phyloP scores from a whole-genome alignment of 2,888 invertebrate genomes.

The Scaptomyza tumidula region DNA sequence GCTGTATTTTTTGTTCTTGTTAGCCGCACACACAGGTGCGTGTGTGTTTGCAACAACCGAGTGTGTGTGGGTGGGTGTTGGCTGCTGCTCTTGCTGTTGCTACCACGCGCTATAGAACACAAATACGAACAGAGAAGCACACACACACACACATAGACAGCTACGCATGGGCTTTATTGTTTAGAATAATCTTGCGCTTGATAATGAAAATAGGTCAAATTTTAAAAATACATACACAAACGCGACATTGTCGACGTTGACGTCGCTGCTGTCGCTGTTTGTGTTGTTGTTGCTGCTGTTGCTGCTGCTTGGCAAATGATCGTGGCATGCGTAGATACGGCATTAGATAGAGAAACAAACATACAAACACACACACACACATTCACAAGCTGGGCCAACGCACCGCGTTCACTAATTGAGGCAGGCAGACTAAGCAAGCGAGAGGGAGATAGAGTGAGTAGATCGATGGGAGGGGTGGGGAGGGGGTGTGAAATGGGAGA shows the following conservation, averaged over 20 bases:
- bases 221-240: constrained; percentile 80
- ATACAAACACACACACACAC: neutral
- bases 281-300: neutral
- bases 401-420: constrained; percentile 54
- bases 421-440: constrained; percentile 14
- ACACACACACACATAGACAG: constrained; percentile 23
- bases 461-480: constrained; percentile 4
- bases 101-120: constrained; percentile 54
- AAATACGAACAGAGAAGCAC: constrained; percentile 1
- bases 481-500: neutral
- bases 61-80: constrained; percentile 29
- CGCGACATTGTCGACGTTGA: constrained; percentile 71
- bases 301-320: constrained; percentile 38
- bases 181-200: constrained; percentile 85
- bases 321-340: constrained; percentile 60
- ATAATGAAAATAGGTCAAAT: constrained; percentile 85
- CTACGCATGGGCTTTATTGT: constrained; percentile 75
- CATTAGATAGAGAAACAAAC: constrained; percentile 43
- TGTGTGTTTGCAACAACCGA: too few species aligned
- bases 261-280: constrained; percentile 2
- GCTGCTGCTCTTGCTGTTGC: constrained; percentile 50
- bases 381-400: constrained; percentile 57
- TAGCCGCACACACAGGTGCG: constrained; percentile 32
- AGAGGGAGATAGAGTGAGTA: constrained; percentile 2
- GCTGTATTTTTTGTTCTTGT: constrained; percentile 21